Evolutionary conservation across 2,113 vertebrate species (phyloP).

Genomic region (Mohoua ochrocephala): DNA sequence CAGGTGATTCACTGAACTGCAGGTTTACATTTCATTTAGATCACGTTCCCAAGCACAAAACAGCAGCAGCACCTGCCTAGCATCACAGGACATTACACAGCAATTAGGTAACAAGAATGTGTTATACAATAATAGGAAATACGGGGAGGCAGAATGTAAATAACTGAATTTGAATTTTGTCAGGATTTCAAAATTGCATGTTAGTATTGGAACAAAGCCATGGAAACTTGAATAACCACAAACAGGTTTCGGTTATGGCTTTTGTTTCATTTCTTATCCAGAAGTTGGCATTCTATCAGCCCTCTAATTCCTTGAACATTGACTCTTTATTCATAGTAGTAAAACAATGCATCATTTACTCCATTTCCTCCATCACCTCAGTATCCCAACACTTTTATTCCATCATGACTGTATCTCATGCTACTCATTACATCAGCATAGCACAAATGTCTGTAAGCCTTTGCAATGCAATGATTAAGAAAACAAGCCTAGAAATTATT

Average conservation of each 20-base stretch:
- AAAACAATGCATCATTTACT: background rate
- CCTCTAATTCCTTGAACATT: background rate
- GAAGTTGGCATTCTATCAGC: slow-evolving; percentile 12
- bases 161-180: slow-evolving; percentile 53
- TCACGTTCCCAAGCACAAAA: background rate
- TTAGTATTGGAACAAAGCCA: slow-evolving; percentile 33
- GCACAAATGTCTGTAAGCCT: background rate
- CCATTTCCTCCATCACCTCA: background rate
- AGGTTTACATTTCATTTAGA: background rate
- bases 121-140: slow-evolving; percentile 53
- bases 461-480: background rate
- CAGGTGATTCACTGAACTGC: background rate
- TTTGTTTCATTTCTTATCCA: slow-evolving; percentile 45
- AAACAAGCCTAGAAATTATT: background rate
- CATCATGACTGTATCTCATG: background rate
- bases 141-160: slow-evolving; percentile 21
- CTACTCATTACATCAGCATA: background rate
- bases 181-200: slow-evolving; percentile 37
- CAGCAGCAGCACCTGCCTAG: slow-evolving; percentile 1
- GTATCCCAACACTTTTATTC: background rate
- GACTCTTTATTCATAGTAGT: background rate
- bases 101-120: slow-evolving; percentile 11
- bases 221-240: slow-evolving; percentile 49
- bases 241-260: background rate
- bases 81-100: background rate